Conservation (phyloP, 2,113 vertebrate genomes). For the Cyprinus carpio region DNA sequence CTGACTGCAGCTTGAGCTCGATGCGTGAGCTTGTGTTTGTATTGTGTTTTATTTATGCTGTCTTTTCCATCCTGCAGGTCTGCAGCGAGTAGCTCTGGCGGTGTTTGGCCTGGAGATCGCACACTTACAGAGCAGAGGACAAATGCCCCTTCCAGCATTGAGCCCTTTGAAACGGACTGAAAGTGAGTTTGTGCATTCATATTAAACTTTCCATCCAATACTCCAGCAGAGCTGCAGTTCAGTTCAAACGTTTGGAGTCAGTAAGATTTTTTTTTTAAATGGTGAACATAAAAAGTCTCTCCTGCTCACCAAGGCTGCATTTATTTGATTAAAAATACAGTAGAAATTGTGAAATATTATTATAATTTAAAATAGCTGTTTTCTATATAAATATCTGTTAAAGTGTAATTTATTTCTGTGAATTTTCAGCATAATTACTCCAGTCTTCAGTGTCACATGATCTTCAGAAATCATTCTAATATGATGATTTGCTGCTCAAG, state of each 20-base stretch:
- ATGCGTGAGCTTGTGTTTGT: not conserved
- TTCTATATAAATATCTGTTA: not conserved
- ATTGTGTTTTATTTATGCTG: not conserved
- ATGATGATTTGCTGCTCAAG: not conserved
- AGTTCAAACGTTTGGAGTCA: not conserved
- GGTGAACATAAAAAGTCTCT: not conserved
- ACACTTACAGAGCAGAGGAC: slow-evolving; percentile 56
- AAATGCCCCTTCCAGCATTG: slow-evolving; percentile 17
- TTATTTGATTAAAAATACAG: not conserved
- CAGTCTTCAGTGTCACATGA: not conserved
- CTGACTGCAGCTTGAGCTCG: not conserved
- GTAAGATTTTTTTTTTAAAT: too few relatives aligned
- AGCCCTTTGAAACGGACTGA: slow-evolving; percentile 4
- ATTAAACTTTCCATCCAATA: not conserved
- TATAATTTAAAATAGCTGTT: not conserved
- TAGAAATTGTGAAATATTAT: not conserved
- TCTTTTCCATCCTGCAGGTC: slow-evolving; percentile 61
- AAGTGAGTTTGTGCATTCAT: slow-evolving; percentile 57
- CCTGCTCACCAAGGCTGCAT: not conserved
- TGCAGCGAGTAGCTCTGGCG: slow-evolving; percentile 69
- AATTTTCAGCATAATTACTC: not conserved
- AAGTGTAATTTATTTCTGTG: not conserved
- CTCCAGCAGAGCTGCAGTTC: not conserved
- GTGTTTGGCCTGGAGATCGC: slow-evolving; percentile 70
- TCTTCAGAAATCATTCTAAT: not conserved